Percentiles rank a stretch among this genome's conserved stretches.
Conservation (phyloP, 37 sponge, comb jelly and placozoan species). For the Lycopodina hypogea region DNA sequence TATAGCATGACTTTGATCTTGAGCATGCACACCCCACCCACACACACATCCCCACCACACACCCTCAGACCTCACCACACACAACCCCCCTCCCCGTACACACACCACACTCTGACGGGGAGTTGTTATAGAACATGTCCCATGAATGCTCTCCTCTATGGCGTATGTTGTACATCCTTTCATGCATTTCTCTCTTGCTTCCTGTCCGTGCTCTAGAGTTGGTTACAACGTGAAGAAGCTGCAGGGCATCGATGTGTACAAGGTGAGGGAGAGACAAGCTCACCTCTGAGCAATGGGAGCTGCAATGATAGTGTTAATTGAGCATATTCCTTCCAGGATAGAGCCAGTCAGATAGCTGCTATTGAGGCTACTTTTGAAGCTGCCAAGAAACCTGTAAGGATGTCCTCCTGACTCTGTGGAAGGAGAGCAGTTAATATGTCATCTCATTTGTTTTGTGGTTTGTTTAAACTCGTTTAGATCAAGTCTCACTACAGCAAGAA, state of each 20-base stretch:
- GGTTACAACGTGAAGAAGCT: slow-evolving; percentile 92
- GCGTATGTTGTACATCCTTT: no score
- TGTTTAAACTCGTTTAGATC: slow-evolving; percentile 41
- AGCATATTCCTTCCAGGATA: slow-evolving; percentile 76
- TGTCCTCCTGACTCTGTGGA: background rate
- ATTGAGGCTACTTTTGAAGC: slow-evolving; percentile 95
- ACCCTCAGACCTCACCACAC: no score
- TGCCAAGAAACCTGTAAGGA: slow-evolving; percentile 84
- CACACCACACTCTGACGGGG: no score
- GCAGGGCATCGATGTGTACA: slow-evolving; percentile 88
- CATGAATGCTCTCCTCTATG: no score
- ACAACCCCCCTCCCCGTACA: no score
- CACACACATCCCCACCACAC: no score
- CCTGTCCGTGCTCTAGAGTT: slow-evolving; percentile 77
- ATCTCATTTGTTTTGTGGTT: background rate
- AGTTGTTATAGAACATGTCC: no score
- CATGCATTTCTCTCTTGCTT: no score
- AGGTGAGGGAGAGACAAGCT: slow-evolving; percentile 63
- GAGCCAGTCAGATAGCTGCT: slow-evolving; percentile 95
- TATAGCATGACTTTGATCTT: no score
- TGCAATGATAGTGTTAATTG: no score
- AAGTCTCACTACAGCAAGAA: slow-evolving; percentile 89
- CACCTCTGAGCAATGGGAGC: background rate
- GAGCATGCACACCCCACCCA: no score
- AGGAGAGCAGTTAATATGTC: background rate